A percentile compares a stretch with the other conserved stretches of the same genome.
phyloP scores from a whole-genome alignment of 1,140 invertebrate genomes.

The Drosophila auraria region DNA sequence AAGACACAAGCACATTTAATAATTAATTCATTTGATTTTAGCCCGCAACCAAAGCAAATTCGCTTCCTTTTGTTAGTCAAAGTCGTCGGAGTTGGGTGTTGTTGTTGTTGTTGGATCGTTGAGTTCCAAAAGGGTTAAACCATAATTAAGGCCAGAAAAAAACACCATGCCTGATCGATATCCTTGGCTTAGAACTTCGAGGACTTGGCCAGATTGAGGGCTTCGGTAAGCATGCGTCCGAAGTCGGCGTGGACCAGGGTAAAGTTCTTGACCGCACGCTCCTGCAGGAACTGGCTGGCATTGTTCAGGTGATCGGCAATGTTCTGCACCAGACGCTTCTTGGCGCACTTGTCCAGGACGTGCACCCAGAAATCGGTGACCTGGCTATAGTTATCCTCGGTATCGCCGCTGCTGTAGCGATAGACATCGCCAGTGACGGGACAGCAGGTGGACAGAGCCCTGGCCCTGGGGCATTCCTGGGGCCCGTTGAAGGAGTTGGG shows the following conservation, averaged over 20 bases:
- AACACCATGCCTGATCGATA: constrained; percentile 34
- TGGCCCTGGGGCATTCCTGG: constrained; percentile 86
- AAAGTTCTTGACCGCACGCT: constrained; percentile 92
- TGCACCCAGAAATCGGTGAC: constrained; percentile 92
- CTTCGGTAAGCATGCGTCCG: constrained; percentile 88
- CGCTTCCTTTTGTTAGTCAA: constrained; percentile 28
- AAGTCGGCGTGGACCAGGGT: constrained; percentile 89
- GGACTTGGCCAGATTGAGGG: constrained; percentile 87
- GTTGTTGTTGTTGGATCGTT: constrained; percentile 7
- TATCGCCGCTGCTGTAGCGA: constrained; percentile 92
- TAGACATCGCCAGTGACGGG: constrained; percentile 88
- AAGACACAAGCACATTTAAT: constrained; percentile 38
- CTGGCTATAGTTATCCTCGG: constrained; percentile 96
- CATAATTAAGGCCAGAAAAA: constrained; percentile 35
- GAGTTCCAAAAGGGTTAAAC: constrained; percentile 16
- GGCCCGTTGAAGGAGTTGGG: constrained; percentile 98
- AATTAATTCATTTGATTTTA: constrained; percentile 34
- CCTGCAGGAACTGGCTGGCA: constrained; percentile 94
- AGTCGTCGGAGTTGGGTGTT: constrained; percentile 28
- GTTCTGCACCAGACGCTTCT: constrained; percentile 91
- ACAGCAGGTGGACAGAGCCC: constrained; percentile 86
- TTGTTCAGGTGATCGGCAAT: constrained; percentile 91
- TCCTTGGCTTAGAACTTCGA: constrained; percentile 86
- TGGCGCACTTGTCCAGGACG: constrained; percentile 90
- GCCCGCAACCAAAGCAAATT: constrained; percentile 46